Base-by-base conservation (phyloP, 2,797 vertebrate genomes). In the Chelon auratus region DNA sequence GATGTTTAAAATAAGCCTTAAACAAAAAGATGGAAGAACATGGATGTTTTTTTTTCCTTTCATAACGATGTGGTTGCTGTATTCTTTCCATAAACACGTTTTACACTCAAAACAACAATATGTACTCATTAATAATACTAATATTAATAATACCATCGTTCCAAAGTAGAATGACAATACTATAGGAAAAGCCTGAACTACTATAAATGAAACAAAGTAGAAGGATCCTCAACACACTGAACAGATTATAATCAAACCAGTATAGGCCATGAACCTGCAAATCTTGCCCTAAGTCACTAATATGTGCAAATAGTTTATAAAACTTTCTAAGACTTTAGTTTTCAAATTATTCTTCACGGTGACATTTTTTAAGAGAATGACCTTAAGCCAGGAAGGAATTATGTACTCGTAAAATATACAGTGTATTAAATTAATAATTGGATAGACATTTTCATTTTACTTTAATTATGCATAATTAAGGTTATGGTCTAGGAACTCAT, bases 391-490 rank as follows among this genome's bases (percentile, higher is more conserved):
- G 57, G 8, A 24, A 53, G 33, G 26, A 43, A 10, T 61, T 30
- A 40, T 26, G 26, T 26, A 40, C 30, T 7, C 14, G 39, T 14
- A 67, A 40, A 56, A 64, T 39, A 33, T 33, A 33, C 30, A 33
- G 43, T 52, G 13, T 15, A 62, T 37, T 13, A 1, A 33, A 68
- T 50, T 20, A 47, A 40, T 62, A 75, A 56, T 42, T 69, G 37
- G 6, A 42, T 4, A 55, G 39, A 71, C 43, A 11, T 60, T 71
- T 75, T 61, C 37, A 58, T 26, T 68, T 55, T 40, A 68, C 50
- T 20, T 55, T 68, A 74, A 81, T 78, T 72, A 53, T 62, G 45
- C 39, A 77, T 71, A 68, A 74, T 53, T 63, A 73, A 72, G 61
- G 22, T 67, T 17, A 54, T 33, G 73, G 40, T 45, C 55, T 43